phyloP scores from a whole-genome alignment of 2,888 invertebrate species.

The Bimastos eiseni region DNA sequence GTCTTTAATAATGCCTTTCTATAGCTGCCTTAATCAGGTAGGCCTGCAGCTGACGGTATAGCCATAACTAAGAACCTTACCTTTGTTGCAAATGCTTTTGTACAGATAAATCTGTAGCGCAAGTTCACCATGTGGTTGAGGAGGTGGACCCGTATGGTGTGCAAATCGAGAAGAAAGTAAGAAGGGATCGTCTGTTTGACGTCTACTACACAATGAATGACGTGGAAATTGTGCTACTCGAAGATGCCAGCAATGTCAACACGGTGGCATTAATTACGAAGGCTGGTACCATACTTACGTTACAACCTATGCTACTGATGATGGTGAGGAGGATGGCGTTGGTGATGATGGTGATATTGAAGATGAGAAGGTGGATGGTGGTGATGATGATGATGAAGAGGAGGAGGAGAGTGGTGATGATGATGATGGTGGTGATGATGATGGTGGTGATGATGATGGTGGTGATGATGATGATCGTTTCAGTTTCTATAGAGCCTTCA shows the following conservation, averaged over 20 bases:
- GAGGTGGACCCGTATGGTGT: not conserved
- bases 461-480: slow-evolving; percentile 22
- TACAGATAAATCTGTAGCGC: not conserved
- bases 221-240: not conserved
- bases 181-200: not conserved
- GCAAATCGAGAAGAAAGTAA: not conserved
- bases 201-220: not conserved
- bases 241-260: not conserved
- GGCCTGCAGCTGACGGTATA: too few relatives aligned
- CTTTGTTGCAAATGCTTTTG: not conserved
- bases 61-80: too few relatives aligned
- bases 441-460: not conserved
- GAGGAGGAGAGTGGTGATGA: not conserved
- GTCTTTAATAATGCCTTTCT: too few relatives aligned
- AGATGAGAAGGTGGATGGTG: not conserved
- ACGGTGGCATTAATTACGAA: not conserved
- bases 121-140: too few relatives aligned
- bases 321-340: not conserved
- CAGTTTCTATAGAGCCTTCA: too few relatives aligned
- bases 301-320: not conserved
- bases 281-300: not conserved
- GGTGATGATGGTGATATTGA: not conserved
- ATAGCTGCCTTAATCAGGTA: too few relatives aligned
- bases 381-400: slow-evolving; percentile 7
- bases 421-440: not conserved